Percentiles rank a stretch among this genome's conserved stretches.
Conservation (phyloP, 2,113 vertebrate species). For the Geococcyx californianus region DNA sequence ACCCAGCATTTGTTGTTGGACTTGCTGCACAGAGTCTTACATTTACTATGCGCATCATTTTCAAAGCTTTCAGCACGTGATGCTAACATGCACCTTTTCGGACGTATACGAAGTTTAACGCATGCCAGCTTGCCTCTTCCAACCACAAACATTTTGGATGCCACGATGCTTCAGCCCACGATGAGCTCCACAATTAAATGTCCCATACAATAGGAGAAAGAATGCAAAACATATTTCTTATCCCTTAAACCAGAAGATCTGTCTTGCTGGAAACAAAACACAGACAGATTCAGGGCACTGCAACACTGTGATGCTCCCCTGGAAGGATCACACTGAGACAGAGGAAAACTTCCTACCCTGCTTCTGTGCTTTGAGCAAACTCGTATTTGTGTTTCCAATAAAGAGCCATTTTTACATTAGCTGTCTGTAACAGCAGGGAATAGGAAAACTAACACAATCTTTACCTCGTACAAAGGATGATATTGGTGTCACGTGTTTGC, state of each 20-base stretch:
- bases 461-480: slow-evolving; percentile 68
- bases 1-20: not conserved
- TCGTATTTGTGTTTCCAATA: slow-evolving; percentile 69
- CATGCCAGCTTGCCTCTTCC: not conserved
- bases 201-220: slow-evolving; percentile 12
- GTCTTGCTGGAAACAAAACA: slow-evolving; percentile 32
- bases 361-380: slow-evolving; percentile 61
- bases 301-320: slow-evolving; percentile 14
- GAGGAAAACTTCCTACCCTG: slow-evolving; percentile 61
- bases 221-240: slow-evolving; percentile 19
- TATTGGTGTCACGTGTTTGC: slow-evolving; percentile 64
- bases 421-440: slow-evolving; percentile 70
- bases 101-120: not conserved
- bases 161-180: not conserved
- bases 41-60: slow-evolving; percentile 16
- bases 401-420: slow-evolving; percentile 72
- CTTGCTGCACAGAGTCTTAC: not conserved
- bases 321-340: slow-evolving; percentile 37
- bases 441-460: slow-evolving; percentile 69
- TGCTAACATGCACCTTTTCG: slow-evolving; percentile 26
- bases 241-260: slow-evolving; percentile 12
- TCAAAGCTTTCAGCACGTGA: slow-evolving; percentile 22
- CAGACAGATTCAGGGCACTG: slow-evolving; percentile 34
- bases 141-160: not conserved
- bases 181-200: slow-evolving; percentile 40